phyloP scores from a whole-genome alignment of 2,888 invertebrate genomes.

The Sipha maydis region DNA sequence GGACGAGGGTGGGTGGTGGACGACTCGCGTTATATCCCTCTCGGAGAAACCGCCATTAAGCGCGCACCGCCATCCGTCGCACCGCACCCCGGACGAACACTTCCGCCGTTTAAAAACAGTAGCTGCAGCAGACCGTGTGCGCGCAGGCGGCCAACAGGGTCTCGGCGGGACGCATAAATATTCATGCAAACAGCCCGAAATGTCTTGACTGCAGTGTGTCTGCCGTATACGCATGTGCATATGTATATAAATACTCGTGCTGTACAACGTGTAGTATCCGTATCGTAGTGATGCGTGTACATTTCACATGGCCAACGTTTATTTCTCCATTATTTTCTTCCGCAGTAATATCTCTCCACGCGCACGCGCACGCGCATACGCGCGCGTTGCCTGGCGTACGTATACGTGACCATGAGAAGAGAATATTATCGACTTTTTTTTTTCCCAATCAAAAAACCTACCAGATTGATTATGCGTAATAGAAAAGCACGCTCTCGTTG shows the following conservation, averaged over 20 bases:
- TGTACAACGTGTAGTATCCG: neutral
- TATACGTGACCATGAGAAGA: constrained; percentile 50
- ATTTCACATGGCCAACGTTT: neutral
- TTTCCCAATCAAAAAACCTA: constrained; percentile 46
- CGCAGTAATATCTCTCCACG: neutral
- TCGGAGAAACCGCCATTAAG: constrained; percentile 36
- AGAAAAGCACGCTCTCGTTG: constrained; percentile 58
- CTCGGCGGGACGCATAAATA: constrained; percentile 35
- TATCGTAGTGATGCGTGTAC: neutral
- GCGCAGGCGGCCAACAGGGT: neutral
- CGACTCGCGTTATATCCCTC: constrained; percentile 1
- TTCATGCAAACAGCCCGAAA: constrained; percentile 34
- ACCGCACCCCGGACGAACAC: constrained; percentile 44
- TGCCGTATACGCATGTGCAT: neutral
- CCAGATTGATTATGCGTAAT: constrained; percentile 60
- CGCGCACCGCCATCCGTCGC: neutral
- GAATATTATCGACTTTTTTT: constrained; percentile 50
- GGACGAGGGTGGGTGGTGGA: neutral
- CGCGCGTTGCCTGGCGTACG: neutral
- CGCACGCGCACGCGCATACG: neutral
- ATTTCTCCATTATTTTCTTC: neutral
- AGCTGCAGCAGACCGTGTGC: constrained; percentile 35
- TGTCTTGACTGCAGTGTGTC: neutral
- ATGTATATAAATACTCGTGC: neutral
- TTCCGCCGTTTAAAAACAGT: constrained; percentile 58